Percentiles rank a stretch among this genome's conserved stretches.
These are phyloP conservation scores for Gasterosteus aculeatus DNA, from an alignment of 2,113 vertebrate genomes.

Conservation along the genomic window DNA sequence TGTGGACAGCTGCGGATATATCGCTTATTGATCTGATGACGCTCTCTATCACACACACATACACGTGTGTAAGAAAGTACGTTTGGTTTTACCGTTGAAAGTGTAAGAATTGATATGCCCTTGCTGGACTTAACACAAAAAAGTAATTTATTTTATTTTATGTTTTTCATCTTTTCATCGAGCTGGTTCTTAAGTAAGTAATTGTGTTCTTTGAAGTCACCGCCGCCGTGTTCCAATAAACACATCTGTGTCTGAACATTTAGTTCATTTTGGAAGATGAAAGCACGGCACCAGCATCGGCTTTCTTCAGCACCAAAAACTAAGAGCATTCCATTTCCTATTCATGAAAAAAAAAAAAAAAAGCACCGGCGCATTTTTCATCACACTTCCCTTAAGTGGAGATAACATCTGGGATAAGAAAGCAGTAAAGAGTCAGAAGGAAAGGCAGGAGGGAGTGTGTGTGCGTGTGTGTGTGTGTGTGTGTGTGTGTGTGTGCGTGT, in stretches of 20 bases:
- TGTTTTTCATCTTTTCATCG: neutral
- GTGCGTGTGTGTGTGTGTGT: too few species aligned
- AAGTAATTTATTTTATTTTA: neutral
- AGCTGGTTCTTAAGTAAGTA: constrained; percentile 4
- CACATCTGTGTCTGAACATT: constrained; percentile 4
- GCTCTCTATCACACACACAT: constrained; percentile 18
- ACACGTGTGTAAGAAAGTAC: neutral
- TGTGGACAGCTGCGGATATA: constrained; percentile 65
- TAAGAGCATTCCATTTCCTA: constrained; percentile 58
- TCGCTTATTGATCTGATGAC: constrained; percentile 41
- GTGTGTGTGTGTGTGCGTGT: constrained; percentile 43
- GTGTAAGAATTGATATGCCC: neutral
- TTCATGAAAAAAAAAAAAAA: constrained; percentile 46
- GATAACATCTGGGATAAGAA: constrained; percentile 77
- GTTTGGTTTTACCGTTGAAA: neutral
- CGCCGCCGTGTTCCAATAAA: constrained; percentile 8
- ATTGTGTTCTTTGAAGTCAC: constrained; percentile 32
- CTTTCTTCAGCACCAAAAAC: constrained; percentile 24
- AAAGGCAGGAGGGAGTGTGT: constrained; percentile 27
- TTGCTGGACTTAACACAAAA: neutral
- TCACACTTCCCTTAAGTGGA: constrained; percentile 71
- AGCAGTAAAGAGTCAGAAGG: constrained; percentile 52
- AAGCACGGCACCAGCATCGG: constrained; percentile 44
- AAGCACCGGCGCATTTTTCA: constrained; percentile 46
- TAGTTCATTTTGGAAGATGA: constrained; percentile 34